Evolutionary conservation across 2,797 vertebrate genomes (phyloP).

Genomic region (Phalanger gymnotis): DNA sequence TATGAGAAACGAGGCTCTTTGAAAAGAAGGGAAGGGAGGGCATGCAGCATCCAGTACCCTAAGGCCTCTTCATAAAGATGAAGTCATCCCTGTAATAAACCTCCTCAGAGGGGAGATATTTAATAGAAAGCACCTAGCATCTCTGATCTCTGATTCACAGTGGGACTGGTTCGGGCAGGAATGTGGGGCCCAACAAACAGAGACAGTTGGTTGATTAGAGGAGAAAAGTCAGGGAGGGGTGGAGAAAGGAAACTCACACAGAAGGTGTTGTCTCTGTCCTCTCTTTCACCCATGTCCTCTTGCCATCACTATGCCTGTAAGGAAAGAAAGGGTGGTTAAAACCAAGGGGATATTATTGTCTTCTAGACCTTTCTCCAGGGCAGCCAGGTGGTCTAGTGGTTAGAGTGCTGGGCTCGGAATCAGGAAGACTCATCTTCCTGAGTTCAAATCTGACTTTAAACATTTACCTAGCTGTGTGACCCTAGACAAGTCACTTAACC

Average conservation of each 20-base stretch:
- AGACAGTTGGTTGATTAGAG: conserved; percentile 41
- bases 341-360: background rate
- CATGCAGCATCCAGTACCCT: background rate
- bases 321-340: background rate
- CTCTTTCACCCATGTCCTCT: rapidly evolving
- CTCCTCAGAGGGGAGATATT: no score
- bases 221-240: background rate
- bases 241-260: conserved; percentile 16
- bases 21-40: background rate
- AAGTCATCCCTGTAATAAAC: background rate
- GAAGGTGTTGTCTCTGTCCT: background rate
- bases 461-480: no score
- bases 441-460: background rate
- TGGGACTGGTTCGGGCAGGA: conserved; percentile 65
- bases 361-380: background rate
- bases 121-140: background rate
- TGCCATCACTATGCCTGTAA: background rate
- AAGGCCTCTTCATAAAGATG: background rate
- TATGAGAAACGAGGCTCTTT: background rate
- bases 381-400: background rate
- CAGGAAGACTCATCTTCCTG: no score
- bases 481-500: no score
- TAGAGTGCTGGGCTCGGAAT: background rate
- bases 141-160: conserved; percentile 66
- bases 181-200: conserved; percentile 42